Base-by-base conservation (phyloP, 2,888 invertebrate species). In the Zele albiditarsus region DNA sequence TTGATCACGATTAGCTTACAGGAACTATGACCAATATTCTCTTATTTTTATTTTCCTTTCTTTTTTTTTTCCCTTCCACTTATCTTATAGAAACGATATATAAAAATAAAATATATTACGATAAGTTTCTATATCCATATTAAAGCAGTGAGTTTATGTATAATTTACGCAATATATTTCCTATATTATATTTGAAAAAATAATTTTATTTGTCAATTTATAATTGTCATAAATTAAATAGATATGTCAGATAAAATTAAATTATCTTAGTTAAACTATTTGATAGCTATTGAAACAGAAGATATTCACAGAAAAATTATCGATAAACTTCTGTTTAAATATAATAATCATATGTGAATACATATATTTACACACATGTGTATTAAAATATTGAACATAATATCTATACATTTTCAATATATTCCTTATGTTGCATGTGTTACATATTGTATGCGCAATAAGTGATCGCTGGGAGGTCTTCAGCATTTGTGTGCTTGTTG, bases 381-480 rank as follows among this genome's bases (percentile, higher is more conserved):
- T 20, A 20, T 4, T 38, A n/a, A 20, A 20, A 53, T 53, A 10
- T 20, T 53, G 53, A 53, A 53, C 20, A 20, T 20, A 53, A 53
- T 53, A 23, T 53, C 23, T 8, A 23, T 53, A 23, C 4, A 53
- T 53, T 53, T 8, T 53, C 23, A 3, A 23, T 53, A 23, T 23
- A 53, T 53, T 53, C 2, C 20, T n/a, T 53, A 4, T 46, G 23
- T 46, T 46, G n/a, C n/a, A n/a, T 63, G 33, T 33, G 31, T 65
- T 65, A 38, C 25, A 65, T 65, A 33, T 38, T 25, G 14, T 38
- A 23, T 20, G 10, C 12, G 20, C 65, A 65, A 65, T 65, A 33
- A 38, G 38, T 12, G 14, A 23, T 31, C 23, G 42, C 2, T 53
- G 53, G 53, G 53, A 53, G 53, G 53, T 65, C 33, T 31, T 63